phyloP scores from a whole-genome alignment of 2,113 vertebrate species.

The Ageneiosus marmoratus region DNA sequence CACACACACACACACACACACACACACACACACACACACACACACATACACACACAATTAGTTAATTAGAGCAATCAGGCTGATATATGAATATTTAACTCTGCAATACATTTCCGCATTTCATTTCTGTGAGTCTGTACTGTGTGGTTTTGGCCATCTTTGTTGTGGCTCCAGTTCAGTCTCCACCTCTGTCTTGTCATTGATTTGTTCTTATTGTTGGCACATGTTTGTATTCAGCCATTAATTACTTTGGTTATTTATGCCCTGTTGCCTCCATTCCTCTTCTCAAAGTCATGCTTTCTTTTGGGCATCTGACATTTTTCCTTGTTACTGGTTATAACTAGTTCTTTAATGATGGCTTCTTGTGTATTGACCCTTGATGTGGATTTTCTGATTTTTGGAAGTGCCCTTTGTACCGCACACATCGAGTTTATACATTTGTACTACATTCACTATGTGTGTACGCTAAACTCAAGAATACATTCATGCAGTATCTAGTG shows the following conservation, averaged over 20 bases:
- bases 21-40: conserved; percentile 48
- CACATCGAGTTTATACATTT: not conserved
- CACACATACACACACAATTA: no score
- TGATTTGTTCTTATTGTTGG: not conserved
- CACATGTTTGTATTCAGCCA: not conserved
- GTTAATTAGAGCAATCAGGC: not conserved
- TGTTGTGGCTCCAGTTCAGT: not conserved
- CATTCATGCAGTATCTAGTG: not conserved
- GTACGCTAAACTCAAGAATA: not conserved
- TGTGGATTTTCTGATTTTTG: not conserved
- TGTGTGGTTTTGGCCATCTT: not conserved
- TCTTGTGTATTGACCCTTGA: not conserved
- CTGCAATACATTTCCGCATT: not conserved
- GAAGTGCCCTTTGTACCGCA: not conserved
- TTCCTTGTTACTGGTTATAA: not conserved
- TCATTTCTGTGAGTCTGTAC: not conserved
- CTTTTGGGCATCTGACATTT: not conserved
- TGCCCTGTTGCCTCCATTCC: not conserved
- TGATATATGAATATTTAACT: not conserved
- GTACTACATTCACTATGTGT: no score
- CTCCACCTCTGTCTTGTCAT: not conserved
- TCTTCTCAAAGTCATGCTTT: not conserved
- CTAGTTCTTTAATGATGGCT: not conserved
- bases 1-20: conserved; percentile 44
- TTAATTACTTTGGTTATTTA: not conserved